These are phyloP conservation scores for Tiliacea aurago DNA, from an alignment of 2,888 invertebrate species.

Conservation along the genomic window DNA sequence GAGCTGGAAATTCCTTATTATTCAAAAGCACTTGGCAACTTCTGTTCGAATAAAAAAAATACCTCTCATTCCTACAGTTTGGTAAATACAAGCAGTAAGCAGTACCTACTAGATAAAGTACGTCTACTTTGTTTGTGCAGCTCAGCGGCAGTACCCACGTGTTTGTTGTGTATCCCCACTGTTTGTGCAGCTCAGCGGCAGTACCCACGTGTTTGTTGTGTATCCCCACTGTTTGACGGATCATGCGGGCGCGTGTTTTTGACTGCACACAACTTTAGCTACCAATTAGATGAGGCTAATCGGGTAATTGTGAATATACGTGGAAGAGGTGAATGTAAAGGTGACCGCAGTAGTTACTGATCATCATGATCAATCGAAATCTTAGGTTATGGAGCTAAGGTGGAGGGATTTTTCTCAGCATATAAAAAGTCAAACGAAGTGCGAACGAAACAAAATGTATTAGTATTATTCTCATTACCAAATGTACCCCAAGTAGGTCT, in stretches of 20 bases:
- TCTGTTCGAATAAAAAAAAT: constrained; percentile 9
- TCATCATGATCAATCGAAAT: not conserved
- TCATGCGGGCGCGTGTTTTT: constrained; percentile 55
- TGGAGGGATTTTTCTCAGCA: not conserved
- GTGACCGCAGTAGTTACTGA: not conserved
- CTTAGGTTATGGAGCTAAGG: not conserved
- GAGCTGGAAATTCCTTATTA: not conserved
- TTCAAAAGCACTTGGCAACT: not conserved
- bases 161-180: constrained; percentile 16
- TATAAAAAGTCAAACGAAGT: no score
- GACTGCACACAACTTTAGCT: constrained; percentile 25
- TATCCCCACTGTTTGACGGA: constrained; percentile 5
- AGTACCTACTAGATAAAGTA: not conserved
- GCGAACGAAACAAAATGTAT: no score
- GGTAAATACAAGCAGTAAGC: constrained; percentile 22
- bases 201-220: constrained; percentile 26
- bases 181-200: constrained; percentile 7
- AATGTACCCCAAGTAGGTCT: no score
- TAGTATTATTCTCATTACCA: no score
- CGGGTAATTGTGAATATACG: constrained; percentile 1
- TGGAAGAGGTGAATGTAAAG: not conserved
- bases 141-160: constrained; percentile 4
- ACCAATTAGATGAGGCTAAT: constrained; percentile 15
- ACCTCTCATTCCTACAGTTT: not conserved
- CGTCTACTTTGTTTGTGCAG: constrained; percentile 25